Conservation (phyloP, 2,797 vertebrate genomes). For the Hydrolagus colliei region DNA sequence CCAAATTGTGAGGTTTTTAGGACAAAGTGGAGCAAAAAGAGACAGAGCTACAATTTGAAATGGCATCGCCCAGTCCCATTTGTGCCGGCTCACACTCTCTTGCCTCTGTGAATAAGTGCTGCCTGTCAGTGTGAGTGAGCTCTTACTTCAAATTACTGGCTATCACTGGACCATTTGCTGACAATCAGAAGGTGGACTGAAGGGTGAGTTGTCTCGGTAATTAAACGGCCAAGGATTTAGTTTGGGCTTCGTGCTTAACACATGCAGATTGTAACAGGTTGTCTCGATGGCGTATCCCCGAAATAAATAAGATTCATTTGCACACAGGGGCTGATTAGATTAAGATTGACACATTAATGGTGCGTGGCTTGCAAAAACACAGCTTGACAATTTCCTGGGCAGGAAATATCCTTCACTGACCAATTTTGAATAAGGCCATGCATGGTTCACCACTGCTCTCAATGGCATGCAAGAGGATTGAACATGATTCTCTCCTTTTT, state of each 20-base stretch:
- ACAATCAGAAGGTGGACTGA: constrained; percentile 10
- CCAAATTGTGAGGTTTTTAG: too few relatives aligned
- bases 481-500: constrained; percentile 17
- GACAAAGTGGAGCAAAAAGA: too few relatives aligned
- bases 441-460: constrained; percentile 5
- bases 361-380: not conserved
- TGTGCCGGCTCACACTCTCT: not conserved
- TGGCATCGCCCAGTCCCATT: not conserved
- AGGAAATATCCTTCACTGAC: not conserved
- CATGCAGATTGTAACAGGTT: not conserved
- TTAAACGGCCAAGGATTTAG: constrained; percentile 11
- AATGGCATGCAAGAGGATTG: constrained; percentile 10
- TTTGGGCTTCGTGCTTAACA: not conserved
- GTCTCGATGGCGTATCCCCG: constrained; percentile 6
- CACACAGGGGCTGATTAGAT: constrained; percentile 13
- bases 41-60: not conserved
- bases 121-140: not conserved
- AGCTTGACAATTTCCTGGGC: not conserved
- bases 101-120: not conserved
- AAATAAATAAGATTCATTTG: constrained; percentile 28
- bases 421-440: constrained; percentile 6
- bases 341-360: too few relatives aligned
- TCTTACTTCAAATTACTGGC: constrained; percentile 5
- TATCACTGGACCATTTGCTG: not conserved
- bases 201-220: constrained; percentile 9